Conservation (phyloP, 1,140 invertebrate genomes). For the Panulirus ornatus region DNA sequence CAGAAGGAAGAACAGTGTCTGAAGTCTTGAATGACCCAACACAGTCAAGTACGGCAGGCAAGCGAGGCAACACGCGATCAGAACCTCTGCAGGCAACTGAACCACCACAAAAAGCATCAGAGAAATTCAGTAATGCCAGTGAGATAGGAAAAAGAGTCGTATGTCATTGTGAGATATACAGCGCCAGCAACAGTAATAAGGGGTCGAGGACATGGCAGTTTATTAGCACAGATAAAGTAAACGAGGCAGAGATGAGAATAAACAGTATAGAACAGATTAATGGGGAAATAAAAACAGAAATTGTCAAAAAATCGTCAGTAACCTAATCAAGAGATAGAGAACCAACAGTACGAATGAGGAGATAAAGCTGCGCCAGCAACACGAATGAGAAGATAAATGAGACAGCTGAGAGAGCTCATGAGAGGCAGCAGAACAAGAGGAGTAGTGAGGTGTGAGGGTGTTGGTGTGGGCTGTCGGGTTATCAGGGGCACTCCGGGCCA, state of each 20-base stretch:
- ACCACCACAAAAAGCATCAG: too few relatives aligned
- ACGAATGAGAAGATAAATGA: background rate
- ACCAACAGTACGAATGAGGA: background rate
- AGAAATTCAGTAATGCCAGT: too few relatives aligned
- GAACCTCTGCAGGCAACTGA: too few relatives aligned
- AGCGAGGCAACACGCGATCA: too few relatives aligned
- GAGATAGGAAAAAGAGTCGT: too few relatives aligned
- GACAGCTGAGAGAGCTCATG: background rate
- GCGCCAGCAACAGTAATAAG: too few relatives aligned
- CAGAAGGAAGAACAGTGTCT: too few relatives aligned
- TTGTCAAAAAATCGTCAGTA: conserved; percentile 13
- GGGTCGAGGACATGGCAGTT: too few relatives aligned
- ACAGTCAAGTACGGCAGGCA: too few relatives aligned
- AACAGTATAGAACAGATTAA: background rate
- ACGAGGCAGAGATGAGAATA: background rate
- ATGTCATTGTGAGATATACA: too few relatives aligned
- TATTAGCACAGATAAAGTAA: background rate
- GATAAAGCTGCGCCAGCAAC: too few relatives aligned
- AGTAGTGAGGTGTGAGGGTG: background rate
- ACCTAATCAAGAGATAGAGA: background rate
- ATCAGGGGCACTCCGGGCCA: background rate
- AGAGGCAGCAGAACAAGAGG: background rate
- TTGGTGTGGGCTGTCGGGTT: background rate
- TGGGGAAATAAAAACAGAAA: background rate
- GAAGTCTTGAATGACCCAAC: too few relatives aligned